A percentile compares a stretch with the other conserved stretches of the same genome.
Conservation (phyloP, 64 coral and sea anemone genomes). For the Platygyra sinensis region DNA sequence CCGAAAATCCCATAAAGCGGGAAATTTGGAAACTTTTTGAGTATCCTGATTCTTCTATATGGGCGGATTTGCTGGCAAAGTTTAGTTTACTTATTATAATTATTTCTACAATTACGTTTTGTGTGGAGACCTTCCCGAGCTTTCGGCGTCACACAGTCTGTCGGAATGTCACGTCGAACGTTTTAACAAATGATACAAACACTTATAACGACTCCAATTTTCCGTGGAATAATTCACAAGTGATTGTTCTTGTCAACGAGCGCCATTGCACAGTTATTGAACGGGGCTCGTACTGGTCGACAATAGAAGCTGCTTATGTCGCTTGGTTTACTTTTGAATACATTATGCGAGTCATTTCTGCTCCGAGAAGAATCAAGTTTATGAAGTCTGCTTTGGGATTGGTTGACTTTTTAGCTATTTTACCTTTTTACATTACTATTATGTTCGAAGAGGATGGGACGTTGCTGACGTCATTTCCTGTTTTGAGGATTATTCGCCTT, state of each 20-base stretch:
- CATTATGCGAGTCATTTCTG: constrained; percentile 52
- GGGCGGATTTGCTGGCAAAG: constrained; percentile 65
- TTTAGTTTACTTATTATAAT: constrained; percentile 78
- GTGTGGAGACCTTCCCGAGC: constrained; percentile 76
- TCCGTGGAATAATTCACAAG: neutral
- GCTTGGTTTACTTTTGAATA: constrained; percentile 92
- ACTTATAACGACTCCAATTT: neutral
- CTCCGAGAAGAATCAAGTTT: constrained; percentile 73
- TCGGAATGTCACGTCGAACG: neutral
- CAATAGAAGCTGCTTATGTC: constrained; percentile 71
- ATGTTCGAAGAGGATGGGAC: constrained; percentile 39
- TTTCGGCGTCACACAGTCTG: neutral
- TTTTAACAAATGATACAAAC: neutral
- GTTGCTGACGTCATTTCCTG: constrained; percentile 74
- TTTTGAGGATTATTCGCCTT: constrained; percentile 83
- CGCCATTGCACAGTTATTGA: neutral
- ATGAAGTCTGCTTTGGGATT: constrained; percentile 68
- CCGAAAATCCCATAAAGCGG: constrained; percentile 12
- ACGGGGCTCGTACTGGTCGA: constrained; percentile 55
- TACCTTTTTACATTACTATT: constrained; percentile 80
- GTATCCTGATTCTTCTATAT: constrained; percentile 25
- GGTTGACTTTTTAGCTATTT: constrained; percentile 83
- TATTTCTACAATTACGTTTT: constrained; percentile 86
- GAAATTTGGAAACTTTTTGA: constrained; percentile 86
- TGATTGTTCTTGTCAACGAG: neutral